Evolutionary conservation across 2,888 invertebrate species (phyloP), one percentile per base, ranked within the genome.

Genomic region (Tiphia femorata): DNA sequence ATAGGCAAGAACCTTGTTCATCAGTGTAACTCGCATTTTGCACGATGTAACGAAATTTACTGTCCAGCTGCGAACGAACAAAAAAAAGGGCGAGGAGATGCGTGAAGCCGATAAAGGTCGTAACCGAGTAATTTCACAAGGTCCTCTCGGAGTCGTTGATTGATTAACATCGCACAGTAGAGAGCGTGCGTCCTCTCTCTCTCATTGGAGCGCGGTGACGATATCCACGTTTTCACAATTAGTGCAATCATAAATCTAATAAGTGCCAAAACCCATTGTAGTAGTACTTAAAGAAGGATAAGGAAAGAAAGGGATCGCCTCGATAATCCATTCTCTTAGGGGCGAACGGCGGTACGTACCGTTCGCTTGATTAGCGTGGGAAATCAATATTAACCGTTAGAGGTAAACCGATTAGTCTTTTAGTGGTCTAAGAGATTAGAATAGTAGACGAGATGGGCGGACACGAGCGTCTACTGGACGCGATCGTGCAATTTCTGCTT

Each of bases 201-300:
- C n/a, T n/a, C n/a, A n/a, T n/a, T n/a, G n/a, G n/a, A 44, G 46
- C 33, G 47, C 38, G 33, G 33, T 30, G 41, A 35, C 52, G 40
- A 51, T 69, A 71, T n/a, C 64, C 67, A 70, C 62, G n/a, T 65
- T 58, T 33, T 14, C 56, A 46, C 65, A 56, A 66, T 72, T 76
- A 76, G 76, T 75, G 78, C 76, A 79, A 77, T 78, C 73, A 67
- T 74, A 77, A 75, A 76, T 79, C 71, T 73, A 81, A n/a, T n/a
- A n/a, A 82, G 82, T 82, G 82, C 82, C 82, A 82, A 82, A 82
- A 81, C 77, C 69, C 60, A 64, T n/a, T n/a, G 38, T 43, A 41
- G 49, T 73, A 71, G 71, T 65, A 62, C 63, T 70, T 60, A 62
- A 70, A 53, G 2, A 8, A 41, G 49, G 51, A 57, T 40, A 48